Evolutionary conservation across 2,797 vertebrate species (phyloP).

Genomic region (Megaceryle alcyon): DNA sequence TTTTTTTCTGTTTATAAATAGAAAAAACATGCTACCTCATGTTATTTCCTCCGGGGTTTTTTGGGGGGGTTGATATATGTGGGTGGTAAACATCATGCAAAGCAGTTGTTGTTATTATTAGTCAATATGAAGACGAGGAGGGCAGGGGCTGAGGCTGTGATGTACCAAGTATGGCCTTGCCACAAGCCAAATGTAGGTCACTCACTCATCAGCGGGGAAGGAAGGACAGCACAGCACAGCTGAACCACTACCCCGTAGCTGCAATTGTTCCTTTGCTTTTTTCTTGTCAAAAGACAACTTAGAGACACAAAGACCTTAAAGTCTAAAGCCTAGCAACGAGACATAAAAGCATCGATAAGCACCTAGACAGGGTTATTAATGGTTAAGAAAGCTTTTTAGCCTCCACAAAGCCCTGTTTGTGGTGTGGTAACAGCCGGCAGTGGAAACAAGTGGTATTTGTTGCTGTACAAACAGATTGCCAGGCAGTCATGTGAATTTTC

Average conservation of each 20-base stretch:
- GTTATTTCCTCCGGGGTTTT: slow-evolving; percentile 73
- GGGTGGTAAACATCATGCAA: slow-evolving; percentile 10
- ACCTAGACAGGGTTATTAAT: background rate
- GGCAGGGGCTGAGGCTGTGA: background rate
- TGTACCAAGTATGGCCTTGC: background rate
- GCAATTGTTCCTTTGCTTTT: background rate
- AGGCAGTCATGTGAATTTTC: background rate
- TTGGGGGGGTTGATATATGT: background rate
- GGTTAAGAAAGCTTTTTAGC: background rate
- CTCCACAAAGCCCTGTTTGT: background rate
- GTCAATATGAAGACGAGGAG: background rate
- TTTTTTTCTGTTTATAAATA: slow-evolving; percentile 73
- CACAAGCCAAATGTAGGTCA: background rate
- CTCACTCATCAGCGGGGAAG: background rate
- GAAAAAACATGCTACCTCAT: slow-evolving; percentile 49
- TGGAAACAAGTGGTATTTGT: background rate
- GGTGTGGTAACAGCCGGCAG: background rate
- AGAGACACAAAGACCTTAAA: background rate
- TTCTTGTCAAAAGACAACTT: background rate
- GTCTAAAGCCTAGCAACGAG: background rate
- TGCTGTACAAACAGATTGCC: background rate
- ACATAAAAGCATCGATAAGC: background rate
- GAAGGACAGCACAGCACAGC: background rate
- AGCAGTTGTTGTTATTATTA: slow-evolving; percentile 21
- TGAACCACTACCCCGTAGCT: background rate